These are phyloP conservation scores for Macroglossus sobrinus DNA, from an alignment of 2,113 vertebrate genomes.

Conservation along the genomic window DNA sequence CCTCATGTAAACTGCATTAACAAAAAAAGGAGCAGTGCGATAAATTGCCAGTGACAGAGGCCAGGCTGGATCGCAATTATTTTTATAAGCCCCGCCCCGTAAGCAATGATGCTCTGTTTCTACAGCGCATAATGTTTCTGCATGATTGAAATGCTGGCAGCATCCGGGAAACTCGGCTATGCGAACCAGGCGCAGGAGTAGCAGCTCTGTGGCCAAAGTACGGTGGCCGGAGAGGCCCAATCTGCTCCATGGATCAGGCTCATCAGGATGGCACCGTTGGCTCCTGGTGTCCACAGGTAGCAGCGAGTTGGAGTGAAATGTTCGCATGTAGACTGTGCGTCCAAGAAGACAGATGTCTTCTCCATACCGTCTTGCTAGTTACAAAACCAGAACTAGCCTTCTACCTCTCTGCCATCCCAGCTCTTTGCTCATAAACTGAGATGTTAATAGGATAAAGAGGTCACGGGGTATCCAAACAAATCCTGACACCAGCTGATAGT, in stretches of 20 bases:
- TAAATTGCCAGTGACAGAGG: slow-evolving; percentile 63
- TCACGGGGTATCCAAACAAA: accelerated
- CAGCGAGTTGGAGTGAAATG: accelerated
- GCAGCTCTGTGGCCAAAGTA: accelerated
- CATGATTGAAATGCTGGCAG: not conserved
- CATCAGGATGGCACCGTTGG: accelerated
- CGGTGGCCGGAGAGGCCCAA: not conserved
- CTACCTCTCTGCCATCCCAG: not conserved
- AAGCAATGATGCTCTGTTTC: slow-evolving; percentile 44
- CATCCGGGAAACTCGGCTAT: accelerated
- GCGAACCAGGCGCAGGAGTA: not conserved
- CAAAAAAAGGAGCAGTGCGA: not conserved
- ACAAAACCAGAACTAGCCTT: accelerated
- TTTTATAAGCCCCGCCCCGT: slow-evolving; percentile 41
- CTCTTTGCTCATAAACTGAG: not conserved
- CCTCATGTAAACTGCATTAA: slow-evolving; percentile 28
- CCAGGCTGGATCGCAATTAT: slow-evolving; percentile 46
- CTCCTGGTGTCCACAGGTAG: accelerated
- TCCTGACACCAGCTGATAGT: not conserved
- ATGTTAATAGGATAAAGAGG: too few species aligned
- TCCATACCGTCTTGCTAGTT: not conserved
- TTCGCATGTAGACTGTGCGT: accelerated
- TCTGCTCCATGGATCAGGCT: accelerated
- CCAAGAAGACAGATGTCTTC: not conserved
- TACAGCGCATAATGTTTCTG: not conserved